Conservation (phyloP, 2,888 invertebrate species). For the Molanna angustata region DNA sequence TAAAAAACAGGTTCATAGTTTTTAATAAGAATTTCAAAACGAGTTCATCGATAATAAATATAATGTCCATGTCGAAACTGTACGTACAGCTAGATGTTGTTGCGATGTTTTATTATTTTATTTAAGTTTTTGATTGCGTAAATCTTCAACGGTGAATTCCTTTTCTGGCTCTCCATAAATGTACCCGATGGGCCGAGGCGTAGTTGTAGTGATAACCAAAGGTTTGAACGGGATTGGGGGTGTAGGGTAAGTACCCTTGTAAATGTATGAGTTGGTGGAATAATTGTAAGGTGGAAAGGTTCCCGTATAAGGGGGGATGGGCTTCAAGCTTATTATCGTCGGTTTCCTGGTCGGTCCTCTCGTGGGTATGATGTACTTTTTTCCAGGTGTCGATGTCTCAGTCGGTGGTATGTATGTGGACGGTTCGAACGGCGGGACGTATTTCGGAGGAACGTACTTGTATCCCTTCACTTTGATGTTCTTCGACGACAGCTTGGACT, state of each 20-base stretch:
- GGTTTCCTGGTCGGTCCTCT: conserved; percentile 1
- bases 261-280: conserved; percentile 3
- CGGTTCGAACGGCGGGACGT: conserved; percentile 3
- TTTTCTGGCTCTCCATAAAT: background rate
- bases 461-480: background rate
- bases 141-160: conserved; percentile 3
- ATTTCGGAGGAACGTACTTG: background rate
- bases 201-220: conserved; percentile 1
- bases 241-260: conserved; percentile 15
- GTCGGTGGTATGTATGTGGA: background rate
- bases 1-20: too few species aligned
- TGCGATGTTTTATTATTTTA: background rate
- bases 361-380: conserved; percentile 11
- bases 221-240: conserved; percentile 5
- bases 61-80: too few species aligned
- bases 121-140: background rate
- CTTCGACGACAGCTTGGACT: conserved; percentile 2
- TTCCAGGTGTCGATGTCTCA: conserved; percentile 9
- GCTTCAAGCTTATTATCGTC: background rate
- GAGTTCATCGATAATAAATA: too few species aligned
- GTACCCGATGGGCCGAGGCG: background rate
- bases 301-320: conserved; percentile 11
- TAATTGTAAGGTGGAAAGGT: conserved; percentile 11
- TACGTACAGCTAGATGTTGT: too few species aligned
- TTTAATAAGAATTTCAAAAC: too few species aligned